These are phyloP conservation scores for Oceanites oceanicus DNA, from an alignment of 2,113 vertebrate species.

Conservation along the genomic window DNA sequence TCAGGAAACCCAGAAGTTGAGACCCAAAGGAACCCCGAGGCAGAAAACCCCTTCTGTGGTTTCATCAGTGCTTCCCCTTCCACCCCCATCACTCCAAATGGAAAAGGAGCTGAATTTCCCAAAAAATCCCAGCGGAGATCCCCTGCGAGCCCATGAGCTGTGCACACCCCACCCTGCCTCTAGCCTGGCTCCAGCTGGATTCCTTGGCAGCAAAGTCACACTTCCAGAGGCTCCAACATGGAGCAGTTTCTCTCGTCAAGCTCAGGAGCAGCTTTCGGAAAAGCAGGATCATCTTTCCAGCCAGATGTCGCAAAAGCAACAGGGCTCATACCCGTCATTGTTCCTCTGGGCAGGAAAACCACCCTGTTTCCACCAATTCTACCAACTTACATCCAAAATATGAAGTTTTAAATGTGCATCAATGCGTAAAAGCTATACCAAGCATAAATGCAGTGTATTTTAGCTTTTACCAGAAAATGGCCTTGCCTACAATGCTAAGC, in stretches of 20 bases:
- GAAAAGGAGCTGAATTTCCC: background rate
- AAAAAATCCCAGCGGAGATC: background rate
- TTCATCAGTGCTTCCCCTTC: background rate
- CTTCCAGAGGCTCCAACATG: rapidly evolving
- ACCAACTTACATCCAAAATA: background rate
- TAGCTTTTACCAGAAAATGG: background rate
- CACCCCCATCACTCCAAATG: rapidly evolving
- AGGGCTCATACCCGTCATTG: rapidly evolving
- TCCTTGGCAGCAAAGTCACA: rapidly evolving
- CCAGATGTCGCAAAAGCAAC: rapidly evolving
- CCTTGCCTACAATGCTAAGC: background rate
- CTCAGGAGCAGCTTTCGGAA: background rate
- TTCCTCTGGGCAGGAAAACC: background rate
- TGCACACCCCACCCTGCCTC: too few relatives aligned
- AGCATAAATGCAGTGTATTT: rapidly evolving
- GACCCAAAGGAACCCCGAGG: background rate
- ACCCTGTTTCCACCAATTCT: rapidly evolving
- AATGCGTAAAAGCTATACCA: rapidly evolving
- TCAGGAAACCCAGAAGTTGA: background rate
- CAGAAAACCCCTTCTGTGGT: background rate
- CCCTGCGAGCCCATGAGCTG: rapidly evolving
- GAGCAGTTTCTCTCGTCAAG: rapidly evolving
- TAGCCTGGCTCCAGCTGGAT: rapidly evolving
- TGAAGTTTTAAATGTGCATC: too few relatives aligned
- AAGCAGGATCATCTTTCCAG: background rate